Percentiles rank a stretch among this genome's conserved stretches.
These are phyloP conservation scores for Ceyx margarethae DNA, from an alignment of 2,113 vertebrate species.

Conservation along the genomic window DNA sequence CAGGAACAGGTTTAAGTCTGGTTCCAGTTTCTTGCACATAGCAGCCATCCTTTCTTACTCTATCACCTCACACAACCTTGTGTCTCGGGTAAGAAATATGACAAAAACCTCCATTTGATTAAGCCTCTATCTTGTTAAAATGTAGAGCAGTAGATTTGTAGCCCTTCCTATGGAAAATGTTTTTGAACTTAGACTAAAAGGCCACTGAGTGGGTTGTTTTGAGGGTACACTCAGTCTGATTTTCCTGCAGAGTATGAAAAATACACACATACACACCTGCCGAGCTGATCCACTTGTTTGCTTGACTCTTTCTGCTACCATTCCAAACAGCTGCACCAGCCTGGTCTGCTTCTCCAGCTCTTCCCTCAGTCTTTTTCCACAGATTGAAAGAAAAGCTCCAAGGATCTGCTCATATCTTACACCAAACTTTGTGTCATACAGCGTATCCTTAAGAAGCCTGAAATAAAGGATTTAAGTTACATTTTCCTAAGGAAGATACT, in stretches of 20 bases:
- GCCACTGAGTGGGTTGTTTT: background rate
- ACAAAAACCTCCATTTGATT: background rate
- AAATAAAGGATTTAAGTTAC: constrained; percentile 48
- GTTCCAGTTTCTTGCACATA: background rate
- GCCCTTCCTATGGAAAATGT: background rate
- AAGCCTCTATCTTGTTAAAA: background rate
- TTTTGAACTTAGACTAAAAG: background rate
- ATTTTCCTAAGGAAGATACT: background rate
- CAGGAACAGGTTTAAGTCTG: background rate
- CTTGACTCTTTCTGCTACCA: constrained; percentile 91
- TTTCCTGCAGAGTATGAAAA: background rate
- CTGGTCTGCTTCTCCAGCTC: constrained; percentile 91
- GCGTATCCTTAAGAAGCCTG: constrained; percentile 93
- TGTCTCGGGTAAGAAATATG: background rate
- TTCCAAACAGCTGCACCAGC: constrained; percentile 88
- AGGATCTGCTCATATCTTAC: constrained; percentile 87
- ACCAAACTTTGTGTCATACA: constrained; percentile 89
- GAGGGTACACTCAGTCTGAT: background rate
- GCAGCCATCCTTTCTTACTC: background rate
- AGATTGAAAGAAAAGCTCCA: constrained; percentile 89
- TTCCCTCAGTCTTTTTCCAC: constrained; percentile 84
- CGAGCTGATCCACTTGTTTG: constrained; percentile 88
- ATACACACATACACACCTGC: constrained; percentile 77
- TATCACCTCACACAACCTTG: background rate
- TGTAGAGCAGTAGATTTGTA: background rate